A percentile compares a stretch with the other conserved stretches of the same genome.
Evolutionary conservation across 2,888 invertebrate species (phyloP).

Genomic region (Zele albiditarsus): DNA sequence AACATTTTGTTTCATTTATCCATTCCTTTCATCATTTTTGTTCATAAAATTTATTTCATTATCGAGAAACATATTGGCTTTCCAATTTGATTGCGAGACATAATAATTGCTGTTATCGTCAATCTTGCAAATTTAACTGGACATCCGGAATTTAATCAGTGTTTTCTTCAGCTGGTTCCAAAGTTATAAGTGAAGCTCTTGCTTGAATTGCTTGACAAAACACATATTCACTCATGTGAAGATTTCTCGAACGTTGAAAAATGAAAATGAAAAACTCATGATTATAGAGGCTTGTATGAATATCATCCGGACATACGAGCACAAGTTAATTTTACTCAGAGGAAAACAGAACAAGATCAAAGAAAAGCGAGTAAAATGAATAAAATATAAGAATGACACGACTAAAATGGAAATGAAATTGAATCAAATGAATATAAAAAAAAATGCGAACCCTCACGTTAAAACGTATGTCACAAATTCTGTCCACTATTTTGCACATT

Average conservation of each 20-base stretch:
- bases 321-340: background rate
- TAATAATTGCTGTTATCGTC: slow-evolving; percentile 52
- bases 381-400: background rate
- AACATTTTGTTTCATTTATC: background rate
- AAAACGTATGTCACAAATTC: background rate
- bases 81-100: slow-evolving; percentile 52
- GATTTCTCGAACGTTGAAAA: too few species aligned
- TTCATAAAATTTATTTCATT: background rate
- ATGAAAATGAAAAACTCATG: background rate
- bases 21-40: background rate
- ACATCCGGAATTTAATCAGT: slow-evolving; percentile 51
- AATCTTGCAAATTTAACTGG: slow-evolving; percentile 56
- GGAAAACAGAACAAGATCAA: background rate
- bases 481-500: background rate
- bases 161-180: background rate
- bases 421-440: slow-evolving; percentile 41
- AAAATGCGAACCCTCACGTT: slow-evolving; percentile 45
- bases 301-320: background rate
- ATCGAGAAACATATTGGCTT: too few species aligned
- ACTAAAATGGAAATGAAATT: slow-evolving; percentile 26
- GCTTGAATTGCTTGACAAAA: background rate
- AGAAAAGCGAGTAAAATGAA: background rate
- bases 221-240: background rate
- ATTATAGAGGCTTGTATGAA: background rate
- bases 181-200: too few species aligned